Conservation (phyloP, 2,113 vertebrate genomes). For the Heterocephalus glaber region DNA sequence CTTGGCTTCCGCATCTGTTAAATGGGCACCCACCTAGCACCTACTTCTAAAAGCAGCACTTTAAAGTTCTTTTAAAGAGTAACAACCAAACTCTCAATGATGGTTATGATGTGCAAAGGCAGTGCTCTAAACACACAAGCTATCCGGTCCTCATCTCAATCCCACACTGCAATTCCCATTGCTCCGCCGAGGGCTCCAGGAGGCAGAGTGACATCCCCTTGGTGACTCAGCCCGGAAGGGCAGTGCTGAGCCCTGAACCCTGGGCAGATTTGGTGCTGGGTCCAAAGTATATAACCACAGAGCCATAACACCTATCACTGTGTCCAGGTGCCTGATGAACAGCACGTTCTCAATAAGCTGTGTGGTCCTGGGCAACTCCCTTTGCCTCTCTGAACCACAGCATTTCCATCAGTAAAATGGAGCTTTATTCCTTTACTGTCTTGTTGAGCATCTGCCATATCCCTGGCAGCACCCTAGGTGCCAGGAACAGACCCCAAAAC, state of each 20-base stretch:
- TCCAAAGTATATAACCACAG: background rate
- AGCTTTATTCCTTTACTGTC: background rate
- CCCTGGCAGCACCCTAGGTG: background rate
- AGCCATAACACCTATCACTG: background rate
- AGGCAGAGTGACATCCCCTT: fast-evolving
- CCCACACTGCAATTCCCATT: background rate
- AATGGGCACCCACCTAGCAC: background rate
- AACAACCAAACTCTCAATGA: background rate
- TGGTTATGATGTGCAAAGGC: background rate
- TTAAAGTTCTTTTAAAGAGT: background rate
- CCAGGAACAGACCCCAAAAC: background rate
- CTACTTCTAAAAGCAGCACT: background rate
- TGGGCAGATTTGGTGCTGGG: background rate
- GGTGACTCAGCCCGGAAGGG: background rate
- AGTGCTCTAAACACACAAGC: background rate
- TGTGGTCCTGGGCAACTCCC: background rate
- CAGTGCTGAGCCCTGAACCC: background rate
- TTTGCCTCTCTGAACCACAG: background rate
- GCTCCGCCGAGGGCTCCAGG: background rate
- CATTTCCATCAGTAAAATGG: background rate
- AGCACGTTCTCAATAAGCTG: background rate
- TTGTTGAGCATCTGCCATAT: background rate
- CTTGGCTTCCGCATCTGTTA: conserved; percentile 22
- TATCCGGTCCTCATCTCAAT: background rate
- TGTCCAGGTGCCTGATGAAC: fast-evolving